Base-by-base conservation (phyloP, 1,140 invertebrate species). In the Drosophila ananassae region DNA sequence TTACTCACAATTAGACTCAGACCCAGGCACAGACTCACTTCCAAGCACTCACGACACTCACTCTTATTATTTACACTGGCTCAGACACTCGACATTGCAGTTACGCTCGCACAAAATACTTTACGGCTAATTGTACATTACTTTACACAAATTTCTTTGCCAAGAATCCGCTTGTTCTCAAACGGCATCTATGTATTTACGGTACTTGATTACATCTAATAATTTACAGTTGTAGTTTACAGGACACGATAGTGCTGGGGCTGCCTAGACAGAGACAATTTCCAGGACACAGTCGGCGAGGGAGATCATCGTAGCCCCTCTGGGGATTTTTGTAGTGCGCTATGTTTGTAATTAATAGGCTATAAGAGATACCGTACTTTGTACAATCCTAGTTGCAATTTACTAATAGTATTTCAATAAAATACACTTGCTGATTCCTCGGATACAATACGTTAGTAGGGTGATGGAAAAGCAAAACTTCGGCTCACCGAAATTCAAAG, bases 71-170 rank as follows among this genome's bases (percentile, higher is more conserved):
- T 41, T 53, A 58, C 24, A 63, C 30, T 53, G 13, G 10, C 22
- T 17, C 24, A 41, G 21, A 48, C 37, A 56, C 47, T 22, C 44
- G 21, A 47, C 44, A 47, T 47, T 47, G 44, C 44, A 44, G 7
- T 44, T 21, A 47, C 44, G 44, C 44, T 21, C 44, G 17, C 21
- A 66, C 61, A 61, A 55, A 60, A 74, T 57, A 75, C 39, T 53
- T 83, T 80, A 80, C 44, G 69, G 47, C 82, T 85, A 89, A 61
- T 82, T 78, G 55, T 89, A 85, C 74, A 85, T 72, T 82, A 75
- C 54, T 82, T 75, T 78, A 84, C 83, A 85, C 37, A 60, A 62
- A 84, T 61, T 53, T 44, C 55, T 77, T 73, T 55, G 66, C 51
- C 66, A 69, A 67, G 66, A 57, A 25, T 48, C 69, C 67, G 41